Conservation (phyloP, 2,113 vertebrate genomes). For the Albula glossodonta region DNA sequence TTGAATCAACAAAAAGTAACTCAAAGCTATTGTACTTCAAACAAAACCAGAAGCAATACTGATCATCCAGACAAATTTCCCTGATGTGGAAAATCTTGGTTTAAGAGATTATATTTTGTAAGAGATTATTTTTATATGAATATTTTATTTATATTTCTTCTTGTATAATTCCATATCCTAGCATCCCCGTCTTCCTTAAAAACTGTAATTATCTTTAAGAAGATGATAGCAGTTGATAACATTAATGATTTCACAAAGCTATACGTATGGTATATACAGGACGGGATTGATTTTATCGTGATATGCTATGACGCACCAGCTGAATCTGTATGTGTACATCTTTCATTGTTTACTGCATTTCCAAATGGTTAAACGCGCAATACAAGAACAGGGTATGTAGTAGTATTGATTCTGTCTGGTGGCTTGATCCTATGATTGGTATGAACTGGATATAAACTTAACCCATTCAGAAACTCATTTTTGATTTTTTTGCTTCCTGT, state of each 20-base stretch:
- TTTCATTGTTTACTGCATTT: constrained; percentile 57
- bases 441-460: constrained; percentile 61
- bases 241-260: constrained; percentile 53
- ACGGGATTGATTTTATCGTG: constrained; percentile 44
- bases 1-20: constrained; percentile 24
- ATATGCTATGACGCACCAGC: constrained; percentile 47
- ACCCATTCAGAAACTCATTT: constrained; percentile 57
- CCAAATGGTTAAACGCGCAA: constrained; percentile 56
- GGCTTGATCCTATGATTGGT: constrained; percentile 48
- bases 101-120: constrained; percentile 91
- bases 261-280: constrained; percentile 40
- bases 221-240: constrained; percentile 41
- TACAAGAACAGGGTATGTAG: constrained; percentile 58
- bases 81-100: constrained; percentile 76
- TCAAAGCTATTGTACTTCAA: constrained; percentile 47
- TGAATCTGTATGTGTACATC: constrained; percentile 59
- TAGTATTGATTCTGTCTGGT: constrained; percentile 49
- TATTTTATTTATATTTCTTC: constrained; percentile 89
- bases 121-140: constrained; percentile 99
- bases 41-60: constrained; percentile 56
- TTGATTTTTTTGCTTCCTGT: constrained; percentile 38
- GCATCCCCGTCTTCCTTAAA: constrained; percentile 59
- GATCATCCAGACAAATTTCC: constrained; percentile 72
- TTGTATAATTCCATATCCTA: constrained; percentile 67
- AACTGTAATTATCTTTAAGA: constrained; percentile 63